These are phyloP conservation scores for Chaetodon auriga DNA, from an alignment of 2,113 vertebrate genomes.

Conservation along the genomic window DNA sequence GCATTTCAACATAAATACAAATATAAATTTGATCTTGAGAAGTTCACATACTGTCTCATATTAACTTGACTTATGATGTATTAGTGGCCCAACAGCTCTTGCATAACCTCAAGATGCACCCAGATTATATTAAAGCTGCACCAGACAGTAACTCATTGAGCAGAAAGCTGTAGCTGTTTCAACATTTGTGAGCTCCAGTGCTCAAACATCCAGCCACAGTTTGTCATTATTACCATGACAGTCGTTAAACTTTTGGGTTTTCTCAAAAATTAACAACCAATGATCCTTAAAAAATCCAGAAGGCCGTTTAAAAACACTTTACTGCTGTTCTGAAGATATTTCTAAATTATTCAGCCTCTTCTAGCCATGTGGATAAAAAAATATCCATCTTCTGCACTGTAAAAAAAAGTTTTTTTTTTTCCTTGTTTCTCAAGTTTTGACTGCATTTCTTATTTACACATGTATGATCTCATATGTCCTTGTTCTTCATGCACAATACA, in stretches of 20 bases:
- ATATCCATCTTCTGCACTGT: neutral
- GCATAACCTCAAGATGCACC: neutral
- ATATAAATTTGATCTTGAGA: conserved; percentile 11
- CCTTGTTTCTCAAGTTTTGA: neutral
- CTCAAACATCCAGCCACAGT: neutral
- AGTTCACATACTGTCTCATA: neutral
- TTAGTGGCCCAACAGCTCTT: conserved; percentile 11
- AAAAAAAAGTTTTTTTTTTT: neutral
- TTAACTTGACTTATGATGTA: neutral
- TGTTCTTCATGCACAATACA: no score
- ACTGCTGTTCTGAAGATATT: neutral
- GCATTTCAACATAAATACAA: conserved; percentile 18
- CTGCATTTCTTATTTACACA: no score
- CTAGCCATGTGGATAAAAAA: neutral
- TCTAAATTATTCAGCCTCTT: neutral
- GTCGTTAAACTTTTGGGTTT: neutral
- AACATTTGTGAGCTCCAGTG: neutral
- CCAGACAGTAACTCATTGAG: neutral
- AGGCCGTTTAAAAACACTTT: neutral
- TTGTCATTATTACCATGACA: neutral
- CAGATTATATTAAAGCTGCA: conserved; percentile 15
- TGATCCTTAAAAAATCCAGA: neutral
- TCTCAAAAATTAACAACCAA: neutral
- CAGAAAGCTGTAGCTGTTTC: neutral
- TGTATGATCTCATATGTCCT: no score